Base-by-base conservation (phyloP, 2,113 vertebrate species). In the Macquaria ambigua region DNA sequence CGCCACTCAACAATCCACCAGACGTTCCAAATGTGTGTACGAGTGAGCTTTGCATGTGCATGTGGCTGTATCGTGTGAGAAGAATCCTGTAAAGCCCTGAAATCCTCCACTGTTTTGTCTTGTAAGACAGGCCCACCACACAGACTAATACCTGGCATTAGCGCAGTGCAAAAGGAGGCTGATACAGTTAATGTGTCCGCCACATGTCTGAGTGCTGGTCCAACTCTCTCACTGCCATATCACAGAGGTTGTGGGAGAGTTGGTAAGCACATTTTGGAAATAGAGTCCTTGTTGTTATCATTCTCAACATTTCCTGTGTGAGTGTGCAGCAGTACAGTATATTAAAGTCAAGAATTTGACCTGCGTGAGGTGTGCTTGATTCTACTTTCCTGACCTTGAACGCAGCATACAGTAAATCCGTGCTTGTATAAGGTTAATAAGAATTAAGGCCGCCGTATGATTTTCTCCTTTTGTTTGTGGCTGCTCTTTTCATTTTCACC, bases 61-160 rank as follows among this genome's bases (percentile, higher is more conserved):
- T 83, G 84, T 75, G 63, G 55, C 25, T 46, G 3, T 90, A 61
- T 91, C 81, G 83, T 90, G 90, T 89, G 89, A 86, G 73, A 81
- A 21, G 69, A 82, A 87, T 87, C 91, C 85, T 37, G 73, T 83
- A 87, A 92, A 92, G 83, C 87, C 81, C 46, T 77, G 70, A 89
- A 93, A 90, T 83, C 87, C 88, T 63, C 62, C 74, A 58, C 11
- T 92, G 81, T 92, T 93, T 83, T 77, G 75, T 84, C 74, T 90
- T 67, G 63, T 89, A 78, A 79, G 74, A 77, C 63, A 6, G 75
- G 74, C 77, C 85, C 74, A 72, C 62, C 83, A 6, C 72, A 3
- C 76, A 25, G 61, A 64, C 63, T 90, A 90, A 87, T 84, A 81
- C 82, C 81, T 86, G 85, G 90, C 71, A 78, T 90, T 90, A 88